A percentile compares a stretch with the other conserved stretches of the same genome.
These are phyloP conservation scores for Diceros bicornis DNA, from an alignment of 2,797 vertebrate species.

Conservation along the genomic window DNA sequence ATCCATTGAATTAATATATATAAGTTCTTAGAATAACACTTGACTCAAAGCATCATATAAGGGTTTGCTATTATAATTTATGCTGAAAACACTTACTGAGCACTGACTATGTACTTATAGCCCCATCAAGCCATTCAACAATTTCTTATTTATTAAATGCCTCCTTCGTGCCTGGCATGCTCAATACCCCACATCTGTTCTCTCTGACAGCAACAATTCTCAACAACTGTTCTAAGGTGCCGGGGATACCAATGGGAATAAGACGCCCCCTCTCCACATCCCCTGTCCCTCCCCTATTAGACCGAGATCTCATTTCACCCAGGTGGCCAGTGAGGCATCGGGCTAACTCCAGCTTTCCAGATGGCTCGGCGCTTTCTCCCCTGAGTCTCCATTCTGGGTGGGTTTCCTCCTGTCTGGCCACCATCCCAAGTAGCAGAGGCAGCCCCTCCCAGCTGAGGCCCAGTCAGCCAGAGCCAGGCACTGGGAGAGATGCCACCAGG, in stretches of 20 bases:
- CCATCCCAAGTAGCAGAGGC: neutral
- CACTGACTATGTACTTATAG: accelerated
- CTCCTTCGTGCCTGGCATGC: neutral
- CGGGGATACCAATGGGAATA: neutral
- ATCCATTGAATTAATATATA: neutral
- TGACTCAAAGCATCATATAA: neutral
- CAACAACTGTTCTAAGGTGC: slow-evolving; percentile 41
- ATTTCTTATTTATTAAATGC: slow-evolving; percentile 58
- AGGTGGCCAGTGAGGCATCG: slow-evolving; percentile 33
- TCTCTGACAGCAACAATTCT: neutral
- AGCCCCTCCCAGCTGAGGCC: neutral
- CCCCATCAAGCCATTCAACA: neutral
- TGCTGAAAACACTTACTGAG: neutral
- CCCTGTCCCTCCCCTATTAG: neutral
- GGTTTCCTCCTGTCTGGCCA: slow-evolving; percentile 59
- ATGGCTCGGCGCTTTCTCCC: slow-evolving; percentile 49
- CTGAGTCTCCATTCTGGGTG: neutral
- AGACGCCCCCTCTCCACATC: neutral
- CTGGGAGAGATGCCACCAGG: slow-evolving; percentile 64
- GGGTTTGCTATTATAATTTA: neutral
- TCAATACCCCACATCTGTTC: slow-evolving; percentile 42
- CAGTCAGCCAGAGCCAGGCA: slow-evolving; percentile 11
- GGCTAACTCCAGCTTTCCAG: slow-evolving; percentile 67
- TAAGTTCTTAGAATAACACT: neutral
- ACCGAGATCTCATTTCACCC: slow-evolving; percentile 62